These are phyloP conservation scores for Hemicrepidius hirtus DNA, from an alignment of 2,888 invertebrate genomes.

Conservation along the genomic window DNA sequence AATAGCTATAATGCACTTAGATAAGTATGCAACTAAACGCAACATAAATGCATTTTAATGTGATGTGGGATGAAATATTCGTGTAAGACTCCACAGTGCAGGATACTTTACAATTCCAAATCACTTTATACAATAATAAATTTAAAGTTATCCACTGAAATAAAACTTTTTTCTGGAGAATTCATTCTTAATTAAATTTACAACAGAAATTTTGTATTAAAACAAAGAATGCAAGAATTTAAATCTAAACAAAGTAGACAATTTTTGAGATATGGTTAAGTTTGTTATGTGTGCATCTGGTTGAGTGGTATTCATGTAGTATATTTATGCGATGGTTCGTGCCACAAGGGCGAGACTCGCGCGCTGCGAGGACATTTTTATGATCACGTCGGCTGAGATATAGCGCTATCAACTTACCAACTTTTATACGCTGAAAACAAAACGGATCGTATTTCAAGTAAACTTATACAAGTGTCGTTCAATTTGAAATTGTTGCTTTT, in stretches of 20 bases:
- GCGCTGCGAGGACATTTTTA: conserved; percentile 70
- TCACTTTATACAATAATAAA: no score
- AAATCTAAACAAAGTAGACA: conserved; percentile 25
- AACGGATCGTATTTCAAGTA: conserved; percentile 71
- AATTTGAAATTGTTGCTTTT: conserved; percentile 68
- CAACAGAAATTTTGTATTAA: no score
- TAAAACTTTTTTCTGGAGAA: no score
- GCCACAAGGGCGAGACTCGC: conserved; percentile 66
- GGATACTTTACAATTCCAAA: no score
- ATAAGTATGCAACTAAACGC: no score
- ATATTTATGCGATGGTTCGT: conserved; percentile 63
- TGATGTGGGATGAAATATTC: no score
- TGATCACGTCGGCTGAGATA: conserved; percentile 71
- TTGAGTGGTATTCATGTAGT: conserved; percentile 54
- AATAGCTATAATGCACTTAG: no score
- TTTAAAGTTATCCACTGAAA: no score
- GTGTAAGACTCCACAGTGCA: no score
- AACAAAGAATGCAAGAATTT: background rate
- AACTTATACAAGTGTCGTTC: conserved; percentile 69
- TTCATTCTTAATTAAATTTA: no score
- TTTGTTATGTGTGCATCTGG: conserved; percentile 42
- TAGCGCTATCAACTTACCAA: conserved; percentile 73
- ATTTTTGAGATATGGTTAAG: conserved; percentile 47
- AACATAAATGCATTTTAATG: no score
- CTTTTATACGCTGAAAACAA: conserved; percentile 72